Conservation (phyloP, 2,113 vertebrate species). For the Aspiorhynchus laticeps region DNA sequence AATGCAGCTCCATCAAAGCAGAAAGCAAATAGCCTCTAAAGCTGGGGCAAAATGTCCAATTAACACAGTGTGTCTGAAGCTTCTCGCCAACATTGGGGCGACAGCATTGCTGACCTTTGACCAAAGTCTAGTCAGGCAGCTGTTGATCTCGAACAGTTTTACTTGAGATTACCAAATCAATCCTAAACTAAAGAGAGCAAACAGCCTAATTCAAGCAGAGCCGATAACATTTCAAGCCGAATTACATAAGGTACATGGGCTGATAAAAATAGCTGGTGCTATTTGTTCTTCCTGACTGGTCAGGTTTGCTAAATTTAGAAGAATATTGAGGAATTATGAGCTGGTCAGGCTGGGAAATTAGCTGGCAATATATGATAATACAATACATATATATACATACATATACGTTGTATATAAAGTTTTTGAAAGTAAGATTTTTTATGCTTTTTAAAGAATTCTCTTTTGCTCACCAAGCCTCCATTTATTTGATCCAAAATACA, state of each 20-base stretch:
- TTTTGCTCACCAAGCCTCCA: no score
- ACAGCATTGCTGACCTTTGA: slow-evolving; percentile 8
- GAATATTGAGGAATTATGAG: not conserved
- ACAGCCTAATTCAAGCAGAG: not conserved
- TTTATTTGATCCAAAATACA: no score
- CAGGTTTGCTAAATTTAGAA: not conserved
- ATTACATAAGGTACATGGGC: not conserved
- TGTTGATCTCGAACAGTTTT: slow-evolving; percentile 21
- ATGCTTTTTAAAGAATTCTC: no score
- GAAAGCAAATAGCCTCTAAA: slow-evolving; percentile 49
- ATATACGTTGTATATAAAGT: no score
- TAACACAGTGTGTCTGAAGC: slow-evolving; percentile 17
- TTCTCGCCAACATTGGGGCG: not conserved
- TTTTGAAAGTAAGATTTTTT: no score
- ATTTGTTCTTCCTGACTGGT: not conserved
- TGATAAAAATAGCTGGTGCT: not conserved
- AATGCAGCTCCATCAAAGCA: slow-evolving; percentile 53
- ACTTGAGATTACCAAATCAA: slow-evolving; percentile 22
- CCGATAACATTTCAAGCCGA: not conserved
- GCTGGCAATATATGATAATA: not conserved
- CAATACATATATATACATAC: not conserved
- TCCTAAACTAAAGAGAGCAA: slow-evolving; percentile 2
- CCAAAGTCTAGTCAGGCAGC: not conserved
- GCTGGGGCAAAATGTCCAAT: slow-evolving; percentile 25
- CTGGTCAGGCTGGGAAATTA: not conserved